phyloP scores from a whole-genome alignment of 2,113 vertebrate genomes.

The Pangasianodon gigas region DNA sequence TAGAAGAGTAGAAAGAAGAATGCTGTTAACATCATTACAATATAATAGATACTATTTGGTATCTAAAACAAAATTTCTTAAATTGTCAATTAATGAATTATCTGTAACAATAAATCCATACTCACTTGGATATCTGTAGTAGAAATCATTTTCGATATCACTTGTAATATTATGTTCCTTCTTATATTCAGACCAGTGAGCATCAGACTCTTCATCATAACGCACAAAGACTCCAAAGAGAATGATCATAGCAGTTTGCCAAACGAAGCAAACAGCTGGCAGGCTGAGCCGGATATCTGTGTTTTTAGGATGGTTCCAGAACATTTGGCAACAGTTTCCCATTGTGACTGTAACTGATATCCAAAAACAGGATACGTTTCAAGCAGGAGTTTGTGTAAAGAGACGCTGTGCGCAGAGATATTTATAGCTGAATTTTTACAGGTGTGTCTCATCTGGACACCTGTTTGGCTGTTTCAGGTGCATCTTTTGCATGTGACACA shows the following conservation, averaged over 20 bases:
- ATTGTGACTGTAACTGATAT: conserved; percentile 54
- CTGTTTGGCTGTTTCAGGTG: conserved; percentile 27
- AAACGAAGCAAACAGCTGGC: conserved; percentile 81
- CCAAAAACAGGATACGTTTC: neutral
- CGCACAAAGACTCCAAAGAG: conserved; percentile 91
- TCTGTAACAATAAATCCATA: conserved; percentile 46
- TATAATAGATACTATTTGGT: neutral
- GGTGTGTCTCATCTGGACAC: conserved; percentile 44
- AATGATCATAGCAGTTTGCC: conserved; percentile 85
- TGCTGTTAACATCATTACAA: neutral
- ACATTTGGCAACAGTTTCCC: conserved; percentile 60
- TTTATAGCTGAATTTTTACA: conserved; percentile 37
- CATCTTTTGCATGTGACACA: conserved; percentile 17
- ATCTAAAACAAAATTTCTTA: neutral
- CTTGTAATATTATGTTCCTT: conserved; percentile 72
- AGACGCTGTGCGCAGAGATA: neutral
- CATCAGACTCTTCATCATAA: conserved; percentile 76
- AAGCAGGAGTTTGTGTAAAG: neutral
- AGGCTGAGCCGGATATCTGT: conserved; percentile 83
- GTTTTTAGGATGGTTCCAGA: conserved; percentile 72
- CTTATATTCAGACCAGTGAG: conserved; percentile 72
- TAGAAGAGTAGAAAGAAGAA: neutral
- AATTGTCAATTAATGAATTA: neutral
- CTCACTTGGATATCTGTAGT: conserved; percentile 97
- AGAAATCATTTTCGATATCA: conserved; percentile 91